Evolutionary conservation across 2,888 invertebrate species (phyloP), one percentile per base, ranked within the genome.

Genomic region (Caenorhabditis plicata): DNA sequence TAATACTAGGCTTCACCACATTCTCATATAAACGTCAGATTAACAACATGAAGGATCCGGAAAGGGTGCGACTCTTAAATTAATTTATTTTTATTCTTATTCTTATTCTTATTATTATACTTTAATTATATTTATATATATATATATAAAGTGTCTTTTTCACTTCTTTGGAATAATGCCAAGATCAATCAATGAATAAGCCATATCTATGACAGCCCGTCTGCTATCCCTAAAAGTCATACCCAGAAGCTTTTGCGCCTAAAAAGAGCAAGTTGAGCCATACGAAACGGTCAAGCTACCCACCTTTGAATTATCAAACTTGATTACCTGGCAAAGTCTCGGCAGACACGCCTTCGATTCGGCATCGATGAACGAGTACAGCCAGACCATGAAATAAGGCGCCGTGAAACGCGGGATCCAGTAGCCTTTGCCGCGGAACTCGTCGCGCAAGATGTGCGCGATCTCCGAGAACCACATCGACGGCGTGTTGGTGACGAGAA

Each of bases 181-280:
- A 33, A 80, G 75, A 45, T 85, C 85, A 40, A 85, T 84, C 58
- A 85, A 74, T 42, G 82, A 81, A 73, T 85, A 83, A 11, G 82
- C 84, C 83, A 85, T 85, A 53, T 85, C 85, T 46, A 85, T 73
- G 22, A 85, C 60, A 4, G 84, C 83, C 35, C 82, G 80, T 40
- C 82, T 81, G 8, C 82, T 62, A 39, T 83, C 82, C 15, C 76
- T 75, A 40, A 84, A 83, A 23, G 82, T 80, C 31, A 85, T 80
- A 7, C 81, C 82, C 17, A 85, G 78, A 3, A 83, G 80, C 52
- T 50, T 35, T 54, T 54, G 56, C 26, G 48, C 46, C 63, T 63
- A 17, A 42, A 43, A n/a, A 17, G 26, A 13, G 26, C 3, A 19
- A 7, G 20, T 17, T 11, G 15, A 23, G 25, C n/a, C 4, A 9